Base-by-base conservation (phyloP, 92 coral and sea anemone species). In the Epizoanthus stellaris region DNA sequence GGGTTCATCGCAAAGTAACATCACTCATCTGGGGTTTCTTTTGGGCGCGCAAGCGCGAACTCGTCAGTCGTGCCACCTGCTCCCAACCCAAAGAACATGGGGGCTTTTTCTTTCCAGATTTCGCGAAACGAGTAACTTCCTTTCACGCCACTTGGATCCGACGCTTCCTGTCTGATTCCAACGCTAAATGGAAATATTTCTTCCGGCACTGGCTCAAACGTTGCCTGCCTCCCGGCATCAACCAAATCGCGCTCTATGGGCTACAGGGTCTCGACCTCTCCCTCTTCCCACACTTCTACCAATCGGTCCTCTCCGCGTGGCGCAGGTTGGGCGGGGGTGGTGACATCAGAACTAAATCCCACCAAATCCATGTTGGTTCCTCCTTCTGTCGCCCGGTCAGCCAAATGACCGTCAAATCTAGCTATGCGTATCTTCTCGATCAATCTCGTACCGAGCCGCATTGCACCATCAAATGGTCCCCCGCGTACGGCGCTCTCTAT, bases 401-500 rank as follows among this genome's bases (percentile, higher is more conserved):
- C 34, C 34, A 30, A 30, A 30, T 30, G 34, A 30, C 34, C 34
- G 34, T 30, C 1, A 30, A 30, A 23, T 21, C 70, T 4, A 16
- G 10, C 34, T 70, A 70, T 16, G 57, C 76, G 0, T 64, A 19
- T 59, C 54, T 2, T 6, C 36, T 71, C 34, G 0, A 16, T 0
- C 58, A 45, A 21, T 5, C 30, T 19, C 47, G 34, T 0, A 30
- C 34, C 34, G 34, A 30, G 34, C 34, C 0, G 34, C 34, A 30
- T 30, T 30, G 34, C 13, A 15, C 65, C 14, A 16, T 16, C 61
- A 76, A 76, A 56, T 85, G 68, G 30, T 25, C 15, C 21, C 69
- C 75, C 5, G 14, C 4, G 10, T 70, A 79, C 13, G 85, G 85
- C 13, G 16, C 76, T 4, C 42, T 80, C 8, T 15, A 86, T 6